Conservation (phyloP, 2,888 invertebrate species). For the Uropetala carovei region DNA sequence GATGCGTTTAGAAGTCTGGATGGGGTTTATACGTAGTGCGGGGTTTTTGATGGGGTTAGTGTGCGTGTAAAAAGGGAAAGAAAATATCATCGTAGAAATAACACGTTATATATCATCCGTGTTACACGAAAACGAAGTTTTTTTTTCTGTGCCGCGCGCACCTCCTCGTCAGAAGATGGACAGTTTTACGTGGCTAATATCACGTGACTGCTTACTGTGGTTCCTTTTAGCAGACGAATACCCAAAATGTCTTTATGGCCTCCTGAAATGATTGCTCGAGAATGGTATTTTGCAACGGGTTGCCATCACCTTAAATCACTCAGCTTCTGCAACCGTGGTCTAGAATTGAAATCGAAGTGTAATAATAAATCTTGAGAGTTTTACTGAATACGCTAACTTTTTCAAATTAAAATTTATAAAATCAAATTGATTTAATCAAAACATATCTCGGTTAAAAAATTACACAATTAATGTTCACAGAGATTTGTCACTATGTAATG, state of each 20-base stretch:
- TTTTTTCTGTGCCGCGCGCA: constrained; percentile 9
- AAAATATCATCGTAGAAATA: constrained; percentile 11
- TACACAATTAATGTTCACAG: too few species aligned
- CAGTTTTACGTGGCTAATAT: constrained; percentile 8
- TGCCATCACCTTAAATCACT: too few species aligned
- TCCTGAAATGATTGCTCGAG: neutral
- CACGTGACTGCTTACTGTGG: neutral
- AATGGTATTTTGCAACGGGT: neutral
- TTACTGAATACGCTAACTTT: too few species aligned
- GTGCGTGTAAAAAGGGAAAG: neutral
- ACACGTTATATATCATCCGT: constrained; percentile 2
- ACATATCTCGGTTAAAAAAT: too few species aligned
- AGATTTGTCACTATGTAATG: too few species aligned
- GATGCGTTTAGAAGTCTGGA: constrained; percentile 49
- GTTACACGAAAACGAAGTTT: constrained; percentile 6
- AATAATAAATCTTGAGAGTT: too few species aligned
- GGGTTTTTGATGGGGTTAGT: constrained; percentile 33
- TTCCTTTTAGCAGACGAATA: neutral
- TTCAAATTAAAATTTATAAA: too few species aligned
- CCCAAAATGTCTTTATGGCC: neutral
- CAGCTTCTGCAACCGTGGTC: too few species aligned
- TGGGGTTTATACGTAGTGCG: neutral
- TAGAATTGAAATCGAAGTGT: too few species aligned
- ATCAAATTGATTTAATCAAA: too few species aligned
- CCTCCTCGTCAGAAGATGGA: neutral